These are phyloP conservation scores for Macrotis lagotis DNA, from an alignment of 2,113 vertebrate species.

Conservation along the genomic window DNA sequence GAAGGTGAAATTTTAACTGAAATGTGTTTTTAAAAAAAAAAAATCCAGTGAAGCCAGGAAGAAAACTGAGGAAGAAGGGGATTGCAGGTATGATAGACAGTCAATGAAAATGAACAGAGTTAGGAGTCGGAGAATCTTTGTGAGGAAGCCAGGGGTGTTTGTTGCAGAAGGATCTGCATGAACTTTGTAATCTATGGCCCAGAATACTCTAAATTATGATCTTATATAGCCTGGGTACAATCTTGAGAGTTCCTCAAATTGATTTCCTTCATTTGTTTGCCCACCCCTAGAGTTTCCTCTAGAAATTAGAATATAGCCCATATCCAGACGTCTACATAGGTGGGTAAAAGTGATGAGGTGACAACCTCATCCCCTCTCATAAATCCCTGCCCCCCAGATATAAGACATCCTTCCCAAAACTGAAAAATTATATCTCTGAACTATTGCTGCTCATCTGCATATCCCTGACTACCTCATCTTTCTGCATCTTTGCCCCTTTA, in stretches of 20 bases:
- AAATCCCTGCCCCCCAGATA: too few species aligned
- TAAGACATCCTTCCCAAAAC: too few species aligned
- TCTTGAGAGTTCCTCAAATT: not conserved
- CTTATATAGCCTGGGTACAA: not conserved
- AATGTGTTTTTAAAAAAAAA: not conserved
- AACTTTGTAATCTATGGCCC: not conserved
- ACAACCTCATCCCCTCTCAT: too few species aligned
- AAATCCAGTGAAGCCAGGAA: not conserved
- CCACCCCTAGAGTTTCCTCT: not conserved
- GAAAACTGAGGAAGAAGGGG: not conserved
- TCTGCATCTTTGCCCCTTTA: too few species aligned
- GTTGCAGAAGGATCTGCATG: not conserved
- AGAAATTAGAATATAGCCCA: not conserved
- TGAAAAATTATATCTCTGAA: too few species aligned
- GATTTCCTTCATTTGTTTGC: not conserved
- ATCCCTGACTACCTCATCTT: too few species aligned
- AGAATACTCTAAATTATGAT: not conserved
- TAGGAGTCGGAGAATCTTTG: not conserved
- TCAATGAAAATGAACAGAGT: not conserved
- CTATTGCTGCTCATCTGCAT: too few species aligned
- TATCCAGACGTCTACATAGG: not conserved
- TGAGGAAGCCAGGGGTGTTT: not conserved
- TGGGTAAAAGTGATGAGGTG: too few species aligned
- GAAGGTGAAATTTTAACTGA: not conserved
- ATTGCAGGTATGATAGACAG: not conserved